Conservation (phyloP, 2,113 vertebrate species). For the Ciconia boyciana region DNA sequence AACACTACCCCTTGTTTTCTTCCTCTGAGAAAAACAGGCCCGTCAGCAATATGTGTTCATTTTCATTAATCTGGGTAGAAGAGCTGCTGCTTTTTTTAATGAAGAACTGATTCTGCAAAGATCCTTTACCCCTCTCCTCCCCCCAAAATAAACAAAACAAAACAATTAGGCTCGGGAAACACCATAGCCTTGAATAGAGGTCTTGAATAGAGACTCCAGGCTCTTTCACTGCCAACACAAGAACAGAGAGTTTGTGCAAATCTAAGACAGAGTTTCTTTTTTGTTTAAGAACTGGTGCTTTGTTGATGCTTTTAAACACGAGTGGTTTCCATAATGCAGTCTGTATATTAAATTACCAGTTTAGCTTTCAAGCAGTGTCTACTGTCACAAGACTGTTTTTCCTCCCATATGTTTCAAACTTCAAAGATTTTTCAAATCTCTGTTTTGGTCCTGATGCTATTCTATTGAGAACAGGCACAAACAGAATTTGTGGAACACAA, state of each 20-base stretch:
- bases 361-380: not conserved
- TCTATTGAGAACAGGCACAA: slow-evolving; percentile 33
- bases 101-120: not conserved
- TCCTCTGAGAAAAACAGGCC: not conserved
- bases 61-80: not conserved
- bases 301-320: not conserved
- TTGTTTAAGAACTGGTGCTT: not conserved
- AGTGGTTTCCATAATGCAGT: not conserved
- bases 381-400: not conserved
- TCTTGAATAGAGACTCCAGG: not conserved
- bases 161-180: not conserved
- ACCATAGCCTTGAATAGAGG: not conserved
- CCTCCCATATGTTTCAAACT: slow-evolving; percentile 6
- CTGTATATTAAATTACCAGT: not conserved
- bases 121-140: not conserved
- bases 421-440: slow-evolving; percentile 31
- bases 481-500: not conserved
- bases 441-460: not conserved
- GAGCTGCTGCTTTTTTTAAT: not conserved
- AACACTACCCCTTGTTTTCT: not conserved
- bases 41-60: not conserved
- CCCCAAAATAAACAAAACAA: not conserved
- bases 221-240: not conserved
- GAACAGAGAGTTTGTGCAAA: not conserved
- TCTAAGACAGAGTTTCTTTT: not conserved